These are phyloP conservation scores for Arremon brunneinucha DNA, from an alignment of 2,797 vertebrate genomes.

Conservation along the genomic window DNA sequence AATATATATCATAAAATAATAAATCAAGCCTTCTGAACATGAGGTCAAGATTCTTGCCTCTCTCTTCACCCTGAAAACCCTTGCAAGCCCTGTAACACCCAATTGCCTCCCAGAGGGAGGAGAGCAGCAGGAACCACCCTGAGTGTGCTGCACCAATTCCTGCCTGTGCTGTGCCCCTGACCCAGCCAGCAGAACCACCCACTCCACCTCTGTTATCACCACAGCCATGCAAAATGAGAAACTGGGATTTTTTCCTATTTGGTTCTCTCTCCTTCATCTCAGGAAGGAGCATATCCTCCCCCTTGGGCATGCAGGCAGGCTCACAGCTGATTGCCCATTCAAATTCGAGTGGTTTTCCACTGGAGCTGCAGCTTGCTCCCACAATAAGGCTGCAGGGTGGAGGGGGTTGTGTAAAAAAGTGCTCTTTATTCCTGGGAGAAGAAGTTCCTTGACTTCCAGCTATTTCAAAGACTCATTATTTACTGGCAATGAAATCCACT, in stretches of 20 bases:
- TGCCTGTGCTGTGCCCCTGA: neutral
- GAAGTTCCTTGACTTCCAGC: neutral
- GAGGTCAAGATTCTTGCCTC: no score
- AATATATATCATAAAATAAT: no score
- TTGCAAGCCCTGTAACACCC: neutral
- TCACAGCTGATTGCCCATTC: neutral
- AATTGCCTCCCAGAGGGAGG: neutral
- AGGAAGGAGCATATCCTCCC: neutral
- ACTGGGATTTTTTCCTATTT: neutral
- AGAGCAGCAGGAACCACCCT: neutral
- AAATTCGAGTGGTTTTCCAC: neutral
- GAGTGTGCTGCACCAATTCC: neutral
- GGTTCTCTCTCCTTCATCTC: neutral
- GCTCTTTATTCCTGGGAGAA: neutral
- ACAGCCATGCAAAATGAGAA: neutral
- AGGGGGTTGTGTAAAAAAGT: neutral
- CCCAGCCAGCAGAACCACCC: neutral
- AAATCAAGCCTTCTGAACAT: no score
- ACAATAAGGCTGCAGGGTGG: neutral
- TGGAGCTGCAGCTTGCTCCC: neutral
- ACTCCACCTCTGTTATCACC: neutral
- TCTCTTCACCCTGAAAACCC: no score
- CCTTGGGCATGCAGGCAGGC: neutral
- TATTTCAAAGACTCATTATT: conserved; percentile 24
- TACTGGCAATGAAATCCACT: conserved; percentile 1